These are phyloP conservation scores for Labrus mixtus DNA, from an alignment of 2,113 vertebrate species.

Conservation along the genomic window DNA sequence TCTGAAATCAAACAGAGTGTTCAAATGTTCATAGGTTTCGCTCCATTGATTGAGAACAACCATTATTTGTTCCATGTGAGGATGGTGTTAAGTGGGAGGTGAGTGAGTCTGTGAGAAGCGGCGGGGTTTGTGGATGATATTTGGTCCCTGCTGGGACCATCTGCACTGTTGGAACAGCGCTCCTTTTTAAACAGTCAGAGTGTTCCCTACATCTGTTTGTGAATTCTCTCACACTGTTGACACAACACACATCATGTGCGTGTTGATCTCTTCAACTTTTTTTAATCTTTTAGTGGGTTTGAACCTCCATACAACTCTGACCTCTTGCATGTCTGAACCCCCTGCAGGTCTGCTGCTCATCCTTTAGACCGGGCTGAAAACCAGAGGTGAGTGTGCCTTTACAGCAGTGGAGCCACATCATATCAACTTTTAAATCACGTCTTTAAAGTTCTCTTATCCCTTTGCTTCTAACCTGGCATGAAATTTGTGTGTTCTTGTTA, in stretches of 20 bases:
- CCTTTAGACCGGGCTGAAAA: too few species aligned
- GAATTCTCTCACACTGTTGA: slow-evolving; percentile 55
- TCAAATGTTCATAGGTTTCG: not conserved
- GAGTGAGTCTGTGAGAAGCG: slow-evolving; percentile 55
- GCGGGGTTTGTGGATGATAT: slow-evolving; percentile 60
- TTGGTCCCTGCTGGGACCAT: slow-evolving; percentile 65
- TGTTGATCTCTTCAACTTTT: not conserved
- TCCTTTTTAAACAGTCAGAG: slow-evolving; percentile 40
- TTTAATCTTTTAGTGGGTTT: not conserved
- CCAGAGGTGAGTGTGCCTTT: too few species aligned
- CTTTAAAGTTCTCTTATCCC: too few species aligned
- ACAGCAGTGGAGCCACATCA: too few species aligned
- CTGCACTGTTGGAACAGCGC: slow-evolving; percentile 65
- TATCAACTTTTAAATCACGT: too few species aligned
- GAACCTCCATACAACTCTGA: too few species aligned
- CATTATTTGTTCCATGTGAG: slow-evolving; percentile 48
- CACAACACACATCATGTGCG: slow-evolving; percentile 6
- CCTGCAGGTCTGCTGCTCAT: too few species aligned
- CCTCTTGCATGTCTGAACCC: too few species aligned
- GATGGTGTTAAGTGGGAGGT: slow-evolving; percentile 71
- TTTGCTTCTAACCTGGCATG: too few species aligned
- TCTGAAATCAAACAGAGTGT: not conserved
- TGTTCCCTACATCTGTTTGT: slow-evolving; percentile 55
- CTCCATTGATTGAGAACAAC: slow-evolving; percentile 24
- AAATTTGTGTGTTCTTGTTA: too few species aligned